phyloP scores from a whole-genome alignment of 2,797 vertebrate genomes.

The Champsocephalus esox region DNA sequence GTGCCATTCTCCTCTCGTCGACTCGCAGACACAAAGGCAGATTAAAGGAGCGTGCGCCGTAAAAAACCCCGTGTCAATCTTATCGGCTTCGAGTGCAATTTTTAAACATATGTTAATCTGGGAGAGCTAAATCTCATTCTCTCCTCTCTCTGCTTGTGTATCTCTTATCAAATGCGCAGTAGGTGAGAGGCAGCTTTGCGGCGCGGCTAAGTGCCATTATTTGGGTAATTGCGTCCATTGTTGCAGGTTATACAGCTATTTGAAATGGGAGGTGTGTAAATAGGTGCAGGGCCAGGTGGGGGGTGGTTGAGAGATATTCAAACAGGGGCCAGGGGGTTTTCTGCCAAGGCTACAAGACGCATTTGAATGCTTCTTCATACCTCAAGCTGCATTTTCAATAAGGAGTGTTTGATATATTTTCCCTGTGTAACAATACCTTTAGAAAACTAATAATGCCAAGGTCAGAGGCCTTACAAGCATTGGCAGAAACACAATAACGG shows the following conservation, averaged over 20 bases:
- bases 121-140: slow-evolving; percentile 80
- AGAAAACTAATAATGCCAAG: slow-evolving; percentile 60
- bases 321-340: slow-evolving; percentile 70
- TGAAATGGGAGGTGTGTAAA: slow-evolving; percentile 84
- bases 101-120: slow-evolving; percentile 90
- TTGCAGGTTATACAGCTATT: slow-evolving; percentile 83
- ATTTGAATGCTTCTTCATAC: slow-evolving; percentile 67
- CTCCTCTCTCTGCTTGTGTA: slow-evolving; percentile 77
- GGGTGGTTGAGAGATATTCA: slow-evolving; percentile 65
- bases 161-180: slow-evolving; percentile 84
- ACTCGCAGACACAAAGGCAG: slow-evolving; percentile 79
- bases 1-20: slow-evolving; percentile 78
- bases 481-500: slow-evolving; percentile 13
- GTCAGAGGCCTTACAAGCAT: slow-evolving; percentile 44
- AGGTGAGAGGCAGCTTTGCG: slow-evolving; percentile 80
- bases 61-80: slow-evolving; percentile 85
- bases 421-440: slow-evolving; percentile 52
- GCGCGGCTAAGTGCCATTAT: slow-evolving; percentile 84
- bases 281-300: slow-evolving; percentile 76
- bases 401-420: slow-evolving; percentile 58
- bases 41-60: slow-evolving; percentile 78
- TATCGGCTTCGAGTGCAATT: slow-evolving; percentile 84
- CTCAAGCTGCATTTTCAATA: slow-evolving; percentile 67
- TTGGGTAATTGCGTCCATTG: slow-evolving; percentile 87
- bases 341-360: slow-evolving; percentile 63